A percentile compares a stretch with the other conserved stretches of the same genome.
phyloP scores from a whole-genome alignment of 2,888 invertebrate genomes.

The Chesias legatella region DNA sequence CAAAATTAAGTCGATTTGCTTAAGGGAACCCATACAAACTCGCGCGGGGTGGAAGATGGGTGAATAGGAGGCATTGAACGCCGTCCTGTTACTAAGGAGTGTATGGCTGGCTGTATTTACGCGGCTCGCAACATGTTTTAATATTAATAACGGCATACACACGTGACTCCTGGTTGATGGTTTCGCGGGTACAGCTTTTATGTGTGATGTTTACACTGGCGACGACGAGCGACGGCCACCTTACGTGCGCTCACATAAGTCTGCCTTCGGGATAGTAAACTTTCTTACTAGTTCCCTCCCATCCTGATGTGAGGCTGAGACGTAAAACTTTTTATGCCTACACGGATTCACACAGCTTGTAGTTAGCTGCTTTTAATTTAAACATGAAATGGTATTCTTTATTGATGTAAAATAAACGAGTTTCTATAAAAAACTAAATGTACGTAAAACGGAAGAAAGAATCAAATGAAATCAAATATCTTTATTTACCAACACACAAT shows the following conservation, averaged over 20 bases:
- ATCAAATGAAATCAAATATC: no score
- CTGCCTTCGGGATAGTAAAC: constrained; percentile 46
- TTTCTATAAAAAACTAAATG: no score
- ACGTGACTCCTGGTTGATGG: constrained; percentile 56
- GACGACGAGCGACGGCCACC: constrained; percentile 35
- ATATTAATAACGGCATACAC: constrained; percentile 72
- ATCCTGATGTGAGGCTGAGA: constrained; percentile 15
- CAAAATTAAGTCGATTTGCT: constrained; percentile 14
- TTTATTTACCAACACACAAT: no score
- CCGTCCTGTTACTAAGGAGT: constrained; percentile 37
- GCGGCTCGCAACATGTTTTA: constrained; percentile 57
- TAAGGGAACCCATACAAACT: constrained; percentile 19
- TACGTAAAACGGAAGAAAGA: no score
- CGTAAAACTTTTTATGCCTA: no score
- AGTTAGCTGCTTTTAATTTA: no score
- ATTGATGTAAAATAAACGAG: no score
- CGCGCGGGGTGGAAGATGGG: constrained; percentile 17
- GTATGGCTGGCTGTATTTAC: constrained; percentile 57
- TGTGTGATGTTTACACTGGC: constrained; percentile 61
- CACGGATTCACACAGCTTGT: no score
- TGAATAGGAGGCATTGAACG: constrained; percentile 46
- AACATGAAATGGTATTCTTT: no score
- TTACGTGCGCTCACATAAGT: constrained; percentile 37
- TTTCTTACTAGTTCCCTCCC: constrained; percentile 34
- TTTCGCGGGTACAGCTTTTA: constrained; percentile 59